Conservation (phyloP, 2,113 vertebrate genomes). For the Chrysochloris asiatica region DNA sequence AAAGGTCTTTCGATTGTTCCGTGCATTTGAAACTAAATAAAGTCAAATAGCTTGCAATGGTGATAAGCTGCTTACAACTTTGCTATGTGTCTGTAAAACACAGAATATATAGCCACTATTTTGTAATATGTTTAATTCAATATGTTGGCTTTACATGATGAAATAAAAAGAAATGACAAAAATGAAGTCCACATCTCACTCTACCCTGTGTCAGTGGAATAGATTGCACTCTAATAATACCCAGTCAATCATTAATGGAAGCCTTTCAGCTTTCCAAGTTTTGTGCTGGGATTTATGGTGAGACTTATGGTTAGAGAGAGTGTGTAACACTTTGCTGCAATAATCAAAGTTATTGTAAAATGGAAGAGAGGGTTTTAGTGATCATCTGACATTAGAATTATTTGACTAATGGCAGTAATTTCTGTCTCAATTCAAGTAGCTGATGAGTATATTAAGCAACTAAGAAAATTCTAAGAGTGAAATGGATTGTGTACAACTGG, state of each 20-base stretch:
- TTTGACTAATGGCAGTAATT: not conserved
- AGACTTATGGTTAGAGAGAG: not conserved
- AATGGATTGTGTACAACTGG: not conserved
- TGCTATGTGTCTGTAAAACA: not conserved
- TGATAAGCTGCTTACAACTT: constrained; percentile 7
- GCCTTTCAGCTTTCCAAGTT: not conserved
- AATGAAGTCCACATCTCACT: not conserved
- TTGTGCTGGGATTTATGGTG: not conserved
- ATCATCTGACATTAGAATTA: not conserved
- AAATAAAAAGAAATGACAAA: not conserved
- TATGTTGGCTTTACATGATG: not conserved
- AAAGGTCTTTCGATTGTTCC: constrained; percentile 47
- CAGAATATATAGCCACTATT: not conserved
- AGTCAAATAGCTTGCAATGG: constrained; percentile 20
- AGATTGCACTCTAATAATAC: not conserved
- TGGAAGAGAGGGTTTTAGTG: not conserved
- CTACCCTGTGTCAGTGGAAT: not conserved
- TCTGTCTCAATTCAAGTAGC: not conserved
- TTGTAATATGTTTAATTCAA: not conserved
- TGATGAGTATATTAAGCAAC: not conserved
- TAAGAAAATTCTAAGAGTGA: not conserved
- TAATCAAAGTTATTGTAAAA: not conserved
- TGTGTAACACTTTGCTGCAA: not conserved
- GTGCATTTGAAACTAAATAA: constrained; percentile 53
- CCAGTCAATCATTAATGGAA: not conserved